Base-by-base conservation (phyloP, 2,888 invertebrate species). In the Torymus texanus region DNA sequence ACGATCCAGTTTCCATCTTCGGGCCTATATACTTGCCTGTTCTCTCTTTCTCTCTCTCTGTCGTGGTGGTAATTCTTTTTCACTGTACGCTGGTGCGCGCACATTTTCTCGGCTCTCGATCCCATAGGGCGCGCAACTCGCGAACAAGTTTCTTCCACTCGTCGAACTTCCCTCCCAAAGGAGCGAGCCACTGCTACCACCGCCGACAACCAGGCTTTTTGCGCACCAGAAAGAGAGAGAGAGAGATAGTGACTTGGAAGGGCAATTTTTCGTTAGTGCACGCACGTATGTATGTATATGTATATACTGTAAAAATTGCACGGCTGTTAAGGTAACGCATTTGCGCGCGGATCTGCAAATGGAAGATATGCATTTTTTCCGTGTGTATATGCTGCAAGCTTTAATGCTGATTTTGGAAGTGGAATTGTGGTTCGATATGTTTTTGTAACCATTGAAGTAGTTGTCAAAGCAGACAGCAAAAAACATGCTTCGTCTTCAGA, bases 1-100 rank as follows among this genome's bases (percentile, higher is more conserved):
- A 58, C 41, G 70, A 73, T 51, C 78, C 68, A 76, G 81, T 81
- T 81, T 81, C 81, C 81, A 81, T 79, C 75, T 78, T 81, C 59
- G 81, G 81, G 5, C 16, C 11, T 41, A 41, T 29, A 29, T 21
- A 21, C 21, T 21, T 21, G 2, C 21, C 21, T 2, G 21, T 21
- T 21, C 29, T 29, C 3, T 5, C 5, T 29, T 3, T 3, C 41
- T 41, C 41, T 5, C 41, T 41, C 41, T 29, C 29, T 29, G 29
- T 29, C 29, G 3, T 29, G 29, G 41, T 41, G 55, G 56, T 63
- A 2, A 65, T 68, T 73, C 73, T 74, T 73, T 68, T 55, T 56
- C 4, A 14, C 13, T 1, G 14, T n/a, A 21, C 21, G 21, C 21
- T 21, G 21, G 21, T 21, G 18, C 29, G 24, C 77, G 70, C 58